These are phyloP conservation scores for Trachelus iudaicus DNA, from an alignment of 2,888 invertebrate genomes.

Conservation along the genomic window DNA sequence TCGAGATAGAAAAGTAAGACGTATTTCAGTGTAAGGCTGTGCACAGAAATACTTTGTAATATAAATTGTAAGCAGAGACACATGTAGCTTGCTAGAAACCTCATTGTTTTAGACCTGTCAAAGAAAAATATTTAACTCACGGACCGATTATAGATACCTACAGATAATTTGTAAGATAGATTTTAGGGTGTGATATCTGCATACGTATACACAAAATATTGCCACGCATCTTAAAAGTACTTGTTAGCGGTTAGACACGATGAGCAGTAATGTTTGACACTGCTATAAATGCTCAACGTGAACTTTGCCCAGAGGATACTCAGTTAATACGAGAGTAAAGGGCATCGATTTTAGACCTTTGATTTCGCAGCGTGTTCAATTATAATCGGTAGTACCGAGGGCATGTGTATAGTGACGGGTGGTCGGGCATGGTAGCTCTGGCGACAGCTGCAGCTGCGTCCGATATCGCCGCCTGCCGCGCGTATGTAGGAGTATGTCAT, in stretches of 20 bases:
- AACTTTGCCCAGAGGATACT: not conserved
- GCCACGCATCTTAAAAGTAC: too few species aligned
- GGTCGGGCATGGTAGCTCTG: not conserved
- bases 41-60: too few species aligned
- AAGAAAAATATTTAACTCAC: too few species aligned
- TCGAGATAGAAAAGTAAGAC: too few species aligned
- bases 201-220: not conserved
- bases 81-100: too few species aligned
- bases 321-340: not conserved
- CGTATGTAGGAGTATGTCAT: constrained; percentile 56
- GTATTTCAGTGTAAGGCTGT: too few species aligned
- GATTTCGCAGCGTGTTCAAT: constrained; percentile 39
- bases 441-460: constrained; percentile 4
- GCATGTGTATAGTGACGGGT: constrained; percentile 2
- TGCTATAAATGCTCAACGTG: not conserved
- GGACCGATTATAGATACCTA: too few species aligned
- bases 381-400: constrained; percentile 31
- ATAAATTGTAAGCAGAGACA: too few species aligned
- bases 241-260: not conserved
- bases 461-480: not conserved
- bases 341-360: not conserved
- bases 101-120: too few species aligned
- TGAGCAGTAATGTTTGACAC: not conserved
- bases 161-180: not conserved
- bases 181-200: not conserved